A percentile compares a stretch with the other conserved stretches of the same genome.
These are phyloP conservation scores for Drosophila melanica DNA, from an alignment of 1,140 invertebrate genomes.

Conservation along the genomic window DNA sequence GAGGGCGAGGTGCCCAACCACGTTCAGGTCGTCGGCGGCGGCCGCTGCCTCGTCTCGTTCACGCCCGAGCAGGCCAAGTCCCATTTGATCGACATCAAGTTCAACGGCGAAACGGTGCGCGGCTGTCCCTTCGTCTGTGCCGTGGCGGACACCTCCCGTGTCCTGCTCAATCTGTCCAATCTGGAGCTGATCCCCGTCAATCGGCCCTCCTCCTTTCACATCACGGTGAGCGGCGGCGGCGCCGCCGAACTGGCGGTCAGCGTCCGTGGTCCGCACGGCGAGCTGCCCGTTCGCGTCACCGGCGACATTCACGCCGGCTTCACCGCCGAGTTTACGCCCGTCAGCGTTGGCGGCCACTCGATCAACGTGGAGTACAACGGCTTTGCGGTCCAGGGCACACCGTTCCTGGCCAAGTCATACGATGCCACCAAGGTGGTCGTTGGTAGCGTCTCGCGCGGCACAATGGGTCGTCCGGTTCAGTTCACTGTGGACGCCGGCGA, in stretches of 20 bases:
- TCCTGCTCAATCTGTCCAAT: slow-evolving; percentile 90
- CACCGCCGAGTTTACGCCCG: slow-evolving; percentile 95
- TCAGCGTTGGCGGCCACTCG: slow-evolving; percentile 94
- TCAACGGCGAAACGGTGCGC: slow-evolving; percentile 97
- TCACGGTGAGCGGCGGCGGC: slow-evolving; percentile 93
- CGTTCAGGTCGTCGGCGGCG: slow-evolving; percentile 97
- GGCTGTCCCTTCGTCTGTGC: slow-evolving; percentile 95
- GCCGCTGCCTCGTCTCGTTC: slow-evolving; percentile 97
- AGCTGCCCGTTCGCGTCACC: slow-evolving; percentile 94
- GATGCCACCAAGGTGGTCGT: slow-evolving; percentile 95
- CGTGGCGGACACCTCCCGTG: slow-evolving; percentile 91
- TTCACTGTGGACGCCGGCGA: slow-evolving; percentile 97
- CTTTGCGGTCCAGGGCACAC: slow-evolving; percentile 94
- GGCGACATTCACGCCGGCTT: slow-evolving; percentile 94
- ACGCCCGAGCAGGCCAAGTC: slow-evolving; percentile 95
- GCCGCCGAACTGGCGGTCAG: slow-evolving; percentile 94
- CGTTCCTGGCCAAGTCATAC: slow-evolving; percentile 96
- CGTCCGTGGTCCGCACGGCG: slow-evolving; percentile 90
- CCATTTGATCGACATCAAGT: slow-evolving; percentile 98
- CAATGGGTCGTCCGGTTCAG: slow-evolving; percentile 93
- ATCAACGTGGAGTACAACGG: slow-evolving; percentile 96
- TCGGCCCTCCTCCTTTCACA: slow-evolving; percentile 93
- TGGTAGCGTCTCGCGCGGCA: slow-evolving; percentile 90
- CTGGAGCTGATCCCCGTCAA: slow-evolving; percentile 94
- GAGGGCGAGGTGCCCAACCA: slow-evolving; percentile 99